These are phyloP conservation scores for Ammospiza caudacuta DNA, from an alignment of 2,113 vertebrate genomes.

Conservation along the genomic window DNA sequence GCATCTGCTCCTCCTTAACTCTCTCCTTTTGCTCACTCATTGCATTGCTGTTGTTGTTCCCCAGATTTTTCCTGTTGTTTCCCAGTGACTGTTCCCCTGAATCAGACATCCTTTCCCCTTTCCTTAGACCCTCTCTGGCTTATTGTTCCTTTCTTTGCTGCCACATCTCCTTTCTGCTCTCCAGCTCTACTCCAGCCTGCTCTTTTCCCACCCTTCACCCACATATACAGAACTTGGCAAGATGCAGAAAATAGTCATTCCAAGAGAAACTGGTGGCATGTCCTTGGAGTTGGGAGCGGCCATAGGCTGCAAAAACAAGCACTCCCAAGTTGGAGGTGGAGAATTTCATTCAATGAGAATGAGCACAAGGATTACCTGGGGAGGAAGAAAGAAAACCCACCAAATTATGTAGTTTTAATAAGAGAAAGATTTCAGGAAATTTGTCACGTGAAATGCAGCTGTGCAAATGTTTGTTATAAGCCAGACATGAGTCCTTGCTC, in stretches of 20 bases:
- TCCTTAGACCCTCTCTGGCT: not conserved
- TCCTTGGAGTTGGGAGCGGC: not conserved
- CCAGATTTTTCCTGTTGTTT: not conserved
- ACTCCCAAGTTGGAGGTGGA: conserved; percentile 1
- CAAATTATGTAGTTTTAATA: not conserved
- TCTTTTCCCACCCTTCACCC: conserved; percentile 37
- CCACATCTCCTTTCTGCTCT: conserved; percentile 52
- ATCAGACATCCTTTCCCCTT: not conserved
- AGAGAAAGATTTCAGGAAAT: not conserved
- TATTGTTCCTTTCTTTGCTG: not conserved
- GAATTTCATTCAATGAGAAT: not conserved
- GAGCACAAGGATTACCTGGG: not conserved
- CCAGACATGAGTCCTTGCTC: not conserved
- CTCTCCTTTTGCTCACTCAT: not conserved
- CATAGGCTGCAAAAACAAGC: not conserved
- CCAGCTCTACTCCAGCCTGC: not conserved
- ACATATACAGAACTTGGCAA: conserved; percentile 16
- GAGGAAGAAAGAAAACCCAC: not conserved
- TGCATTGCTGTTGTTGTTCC: not conserved
- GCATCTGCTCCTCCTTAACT: not conserved
- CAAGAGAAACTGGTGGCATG: conserved; percentile 24
- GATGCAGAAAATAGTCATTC: conserved; percentile 31
- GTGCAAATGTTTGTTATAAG: not conserved
- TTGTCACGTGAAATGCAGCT: not conserved
- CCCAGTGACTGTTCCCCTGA: not conserved